Evolutionary conservation across 1,140 invertebrate species (phyloP), one percentile per base, ranked within the genome.

Genomic region (Lordiphosa collinella): DNA sequence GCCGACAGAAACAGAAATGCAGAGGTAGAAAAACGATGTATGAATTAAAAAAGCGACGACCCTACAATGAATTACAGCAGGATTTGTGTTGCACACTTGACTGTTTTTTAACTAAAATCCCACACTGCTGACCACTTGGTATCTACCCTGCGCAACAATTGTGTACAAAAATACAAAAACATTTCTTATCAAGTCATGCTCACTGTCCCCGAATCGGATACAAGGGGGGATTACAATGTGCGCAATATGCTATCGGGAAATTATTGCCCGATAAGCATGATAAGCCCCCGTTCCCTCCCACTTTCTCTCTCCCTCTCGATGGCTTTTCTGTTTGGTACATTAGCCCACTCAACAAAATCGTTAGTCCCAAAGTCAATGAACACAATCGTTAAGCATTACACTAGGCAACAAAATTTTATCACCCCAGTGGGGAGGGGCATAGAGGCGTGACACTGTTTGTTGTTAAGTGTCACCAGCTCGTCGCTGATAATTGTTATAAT

Each of bases 371-470:
- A 80, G 70, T 79, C 75, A 70, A 74, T 75, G 75, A 79, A 79
- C 76, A 80, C 75, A 82, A 69, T 65, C 75, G 76, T 75, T 74
- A 62, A 46, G 65, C 75, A 79, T 66, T 74, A 65, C 70, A 80
- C 65, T 70, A 62, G 76, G 70, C 75, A 70, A 79, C 75, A 79
- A 79, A 80, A 79, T 79, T 79, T 79, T 80, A 79, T 80, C 75
- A 22, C 75, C 29, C 57, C 65, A 14, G 11, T 35, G 12, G 11
- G 3, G 11, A 3, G 12, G 22, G 16, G 16, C 7, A 7, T 13
- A 3, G 22, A 37, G 55, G 66, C 56, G 48, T 68, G 64, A 53
- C 55, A 51, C 53, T 73, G 63, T 60, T 59, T 65, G 78, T 74
- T 56, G 75, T 79, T 76, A 75, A 79, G 75, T 79, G 75, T 80